Conservation (phyloP, 2,113 vertebrate genomes). For the Poeciliopsis retropinna region DNA sequence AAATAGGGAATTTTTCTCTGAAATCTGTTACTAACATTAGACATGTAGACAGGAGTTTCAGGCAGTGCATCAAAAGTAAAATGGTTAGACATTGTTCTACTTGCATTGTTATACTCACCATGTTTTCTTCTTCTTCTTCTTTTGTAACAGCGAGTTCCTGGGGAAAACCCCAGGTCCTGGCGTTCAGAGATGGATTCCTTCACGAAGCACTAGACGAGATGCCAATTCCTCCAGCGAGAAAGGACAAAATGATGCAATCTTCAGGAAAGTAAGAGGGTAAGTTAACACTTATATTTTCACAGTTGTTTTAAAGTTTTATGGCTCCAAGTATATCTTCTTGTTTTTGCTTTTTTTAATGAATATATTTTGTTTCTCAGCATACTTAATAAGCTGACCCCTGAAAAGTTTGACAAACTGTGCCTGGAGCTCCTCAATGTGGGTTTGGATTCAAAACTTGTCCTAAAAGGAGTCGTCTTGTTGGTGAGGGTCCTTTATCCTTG, state of each 20-base stretch:
- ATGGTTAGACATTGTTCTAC: not conserved
- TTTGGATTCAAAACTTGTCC: constrained; percentile 98
- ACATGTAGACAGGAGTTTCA: no score
- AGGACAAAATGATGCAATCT: constrained; percentile 97
- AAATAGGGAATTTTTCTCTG: no score
- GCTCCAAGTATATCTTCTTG: not conserved
- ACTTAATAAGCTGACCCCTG: constrained; percentile 99
- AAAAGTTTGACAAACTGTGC: constrained; percentile 99
- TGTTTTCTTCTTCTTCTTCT: constrained; percentile 7
- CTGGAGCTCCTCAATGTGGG: constrained; percentile 99
- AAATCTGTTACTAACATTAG: no score
- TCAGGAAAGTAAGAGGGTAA: constrained; percentile 99
- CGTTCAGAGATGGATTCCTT: constrained; percentile 99
- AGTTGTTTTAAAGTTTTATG: no score
- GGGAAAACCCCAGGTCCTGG: constrained; percentile 99
- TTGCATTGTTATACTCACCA: not conserved
- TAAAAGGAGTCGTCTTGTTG: constrained; percentile 99
- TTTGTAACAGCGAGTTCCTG: constrained; percentile 93
- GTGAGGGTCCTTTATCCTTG: constrained; percentile 75
- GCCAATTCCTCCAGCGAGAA: constrained; percentile 95
- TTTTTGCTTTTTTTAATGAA: not conserved
- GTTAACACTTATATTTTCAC: constrained; percentile 2
- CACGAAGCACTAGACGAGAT: constrained; percentile 99
- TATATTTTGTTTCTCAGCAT: constrained; percentile 81
- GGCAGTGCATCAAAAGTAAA: no score